Evolutionary conservation across 1,140 invertebrate genomes (phyloP).

Genomic region (Drosophila bocki): DNA sequence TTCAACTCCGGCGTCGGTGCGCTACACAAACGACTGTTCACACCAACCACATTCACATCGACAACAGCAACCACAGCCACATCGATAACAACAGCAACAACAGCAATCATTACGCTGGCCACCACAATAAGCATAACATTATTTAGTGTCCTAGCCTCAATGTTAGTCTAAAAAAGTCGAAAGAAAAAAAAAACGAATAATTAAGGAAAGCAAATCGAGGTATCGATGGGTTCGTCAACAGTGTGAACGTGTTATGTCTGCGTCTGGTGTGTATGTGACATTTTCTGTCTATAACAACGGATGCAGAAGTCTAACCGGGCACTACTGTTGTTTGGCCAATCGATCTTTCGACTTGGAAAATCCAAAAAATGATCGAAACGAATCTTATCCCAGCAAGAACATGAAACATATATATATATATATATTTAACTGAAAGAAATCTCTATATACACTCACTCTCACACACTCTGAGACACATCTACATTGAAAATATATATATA

Average conservation of each 20-base stretch:
- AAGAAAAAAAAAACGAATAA: constrained; percentile 12
- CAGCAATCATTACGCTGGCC: constrained; percentile 78
- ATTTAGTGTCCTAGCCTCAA: constrained; percentile 82
- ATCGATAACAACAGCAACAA: constrained; percentile 72
- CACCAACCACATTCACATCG: constrained; percentile 74
- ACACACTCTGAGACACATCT: constrained; percentile 30
- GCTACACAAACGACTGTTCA: constrained; percentile 81
- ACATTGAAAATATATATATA: constrained; percentile 39
- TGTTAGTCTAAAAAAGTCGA: constrained; percentile 75
- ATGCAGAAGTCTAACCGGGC: neutral
- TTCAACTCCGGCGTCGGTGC: constrained; percentile 81
- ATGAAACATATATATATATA: constrained; percentile 49
- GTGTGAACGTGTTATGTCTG: neutral
- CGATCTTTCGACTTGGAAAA: constrained; percentile 6
- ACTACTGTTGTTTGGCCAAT: constrained; percentile 5
- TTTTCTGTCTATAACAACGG: neutral
- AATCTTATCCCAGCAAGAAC: constrained; percentile 53
- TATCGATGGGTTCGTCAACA: constrained; percentile 13
- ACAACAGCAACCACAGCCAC: constrained; percentile 65
- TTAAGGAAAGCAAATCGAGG: constrained; percentile 34
- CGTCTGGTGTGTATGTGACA: neutral
- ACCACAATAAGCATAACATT: constrained; percentile 84
- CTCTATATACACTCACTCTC: constrained; percentile 44
- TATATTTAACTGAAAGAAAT: constrained; percentile 35
- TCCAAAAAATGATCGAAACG: constrained; percentile 16